Evolutionary conservation across 1,140 invertebrate genomes (phyloP), one percentile per base, ranked within the genome.

Genomic region (Scaptomyza graminum): DNA sequence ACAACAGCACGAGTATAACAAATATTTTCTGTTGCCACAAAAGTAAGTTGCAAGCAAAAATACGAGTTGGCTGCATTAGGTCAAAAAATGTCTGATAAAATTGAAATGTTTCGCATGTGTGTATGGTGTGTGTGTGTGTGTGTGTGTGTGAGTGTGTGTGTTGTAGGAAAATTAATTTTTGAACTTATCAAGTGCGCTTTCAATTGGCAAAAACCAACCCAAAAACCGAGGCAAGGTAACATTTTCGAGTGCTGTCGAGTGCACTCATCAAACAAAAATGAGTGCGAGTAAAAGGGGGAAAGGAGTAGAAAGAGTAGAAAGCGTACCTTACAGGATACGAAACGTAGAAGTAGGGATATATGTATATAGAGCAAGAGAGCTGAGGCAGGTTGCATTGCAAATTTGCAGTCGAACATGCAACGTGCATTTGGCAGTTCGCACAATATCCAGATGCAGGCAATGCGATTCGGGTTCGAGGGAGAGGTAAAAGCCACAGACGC

Each of bases 391-490:
- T 77, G 83, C 83, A 88, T 88, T 77, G 83, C 83, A 87, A 88
- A 87, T 87, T 83, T 88, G 50, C 69, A 79, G 62, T 61, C 70
- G 60, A 79, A 89, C 84, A 88, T 79, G 84, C 79, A 88, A 83
- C 83, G 54, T 88, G 83, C 83, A 88, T 89, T 88, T 88, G 83
- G 83, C 83, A 88, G 79, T 70, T 65, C 60, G 76, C 74, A 89
- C 84, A 87, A 88, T 88, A 68, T 62, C 54, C 71, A 68, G 66
- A 50, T 25, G 43, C 11, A 43, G 34, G 22, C 43, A 51, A 57
- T 43, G 18, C 41, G 31, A 25, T 15, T 31, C 5, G 28, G 16
- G 5, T 12, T 5, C 9, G 34, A 34, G 15, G 50, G 5, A 3
- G 47, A 34, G 46, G 15, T 37, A 44, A 46, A 68, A 62, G 62